These are phyloP conservation scores for Cinclus mexicanus DNA, from an alignment of 2,113 vertebrate genomes.

Conservation along the genomic window DNA sequence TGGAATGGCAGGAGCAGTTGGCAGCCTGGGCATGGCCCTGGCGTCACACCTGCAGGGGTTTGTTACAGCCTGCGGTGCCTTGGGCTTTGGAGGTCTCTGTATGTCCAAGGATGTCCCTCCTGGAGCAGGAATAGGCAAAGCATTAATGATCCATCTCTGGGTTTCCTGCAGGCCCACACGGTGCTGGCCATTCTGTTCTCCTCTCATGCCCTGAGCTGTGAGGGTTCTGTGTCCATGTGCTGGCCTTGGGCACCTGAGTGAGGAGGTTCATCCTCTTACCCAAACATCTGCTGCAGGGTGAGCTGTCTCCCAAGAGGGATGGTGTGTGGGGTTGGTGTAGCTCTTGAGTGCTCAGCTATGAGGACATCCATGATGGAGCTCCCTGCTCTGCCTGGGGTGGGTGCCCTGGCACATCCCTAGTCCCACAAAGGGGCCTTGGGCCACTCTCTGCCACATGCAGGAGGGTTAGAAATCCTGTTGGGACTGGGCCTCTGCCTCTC, in stretches of 20 bases:
- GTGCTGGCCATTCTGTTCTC: neutral
- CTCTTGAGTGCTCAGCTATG: neutral
- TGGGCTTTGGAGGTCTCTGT: no score
- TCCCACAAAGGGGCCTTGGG: neutral
- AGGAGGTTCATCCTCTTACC: neutral
- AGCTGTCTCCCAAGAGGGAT: slow-evolving; percentile 60
- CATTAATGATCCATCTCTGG: neutral
- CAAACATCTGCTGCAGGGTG: slow-evolving; percentile 57
- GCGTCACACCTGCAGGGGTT: no score
- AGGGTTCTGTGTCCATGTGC: neutral
- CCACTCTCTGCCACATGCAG: neutral
- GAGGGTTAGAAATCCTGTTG: neutral
- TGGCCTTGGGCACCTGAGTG: neutral
- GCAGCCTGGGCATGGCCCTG: neutral
- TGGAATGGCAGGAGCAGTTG: neutral
- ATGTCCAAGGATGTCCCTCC: neutral
- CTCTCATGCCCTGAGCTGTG: neutral
- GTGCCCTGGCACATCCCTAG: neutral
- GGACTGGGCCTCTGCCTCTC: neutral
- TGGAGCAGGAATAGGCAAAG: neutral
- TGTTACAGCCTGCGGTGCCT: no score
- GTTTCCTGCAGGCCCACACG: neutral
- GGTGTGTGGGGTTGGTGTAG: neutral
- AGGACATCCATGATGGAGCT: neutral
- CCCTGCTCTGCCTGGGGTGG: neutral